Evolutionary conservation across 2,113 vertebrate genomes (phyloP).

Genomic region (Ivindomyrus marchei): DNA sequence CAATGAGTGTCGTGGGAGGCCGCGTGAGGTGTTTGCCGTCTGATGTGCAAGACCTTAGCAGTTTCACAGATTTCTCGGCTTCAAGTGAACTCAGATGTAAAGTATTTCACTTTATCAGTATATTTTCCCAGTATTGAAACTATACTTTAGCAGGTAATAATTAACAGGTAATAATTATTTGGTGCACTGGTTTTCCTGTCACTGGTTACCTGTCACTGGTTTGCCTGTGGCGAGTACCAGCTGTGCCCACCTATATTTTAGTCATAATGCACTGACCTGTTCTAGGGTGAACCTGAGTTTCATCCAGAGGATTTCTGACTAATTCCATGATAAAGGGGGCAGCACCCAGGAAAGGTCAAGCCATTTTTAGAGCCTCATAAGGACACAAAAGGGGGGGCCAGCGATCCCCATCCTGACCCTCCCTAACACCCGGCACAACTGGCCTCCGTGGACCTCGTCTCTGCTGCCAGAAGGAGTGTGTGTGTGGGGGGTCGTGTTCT

Average conservation of each 20-base stretch:
- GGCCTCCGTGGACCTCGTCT: neutral
- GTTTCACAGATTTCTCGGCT: neutral
- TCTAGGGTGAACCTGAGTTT: slow-evolving; percentile 45
- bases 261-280: slow-evolving; percentile 27
- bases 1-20: neutral
- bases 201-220: neutral
- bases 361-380: neutral
- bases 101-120: neutral
- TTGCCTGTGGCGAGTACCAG: neutral
- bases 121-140: neutral
- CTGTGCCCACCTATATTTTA: neutral
- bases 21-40: neutral
- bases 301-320: slow-evolving; percentile 49
- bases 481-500: neutral
- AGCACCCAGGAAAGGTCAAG: slow-evolving; percentile 22
- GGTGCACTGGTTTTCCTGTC: neutral
- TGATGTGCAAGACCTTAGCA: neutral
- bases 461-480: neutral
- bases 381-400: neutral
- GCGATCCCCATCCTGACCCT: too few relatives aligned
- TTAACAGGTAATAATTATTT: neutral
- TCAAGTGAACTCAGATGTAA: neutral
- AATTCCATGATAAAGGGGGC: slow-evolving; percentile 43
- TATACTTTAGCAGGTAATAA: neutral
- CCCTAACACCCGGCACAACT: neutral